Conservation (phyloP, 2,113 vertebrate genomes). For the Crocuta crocuta region DNA sequence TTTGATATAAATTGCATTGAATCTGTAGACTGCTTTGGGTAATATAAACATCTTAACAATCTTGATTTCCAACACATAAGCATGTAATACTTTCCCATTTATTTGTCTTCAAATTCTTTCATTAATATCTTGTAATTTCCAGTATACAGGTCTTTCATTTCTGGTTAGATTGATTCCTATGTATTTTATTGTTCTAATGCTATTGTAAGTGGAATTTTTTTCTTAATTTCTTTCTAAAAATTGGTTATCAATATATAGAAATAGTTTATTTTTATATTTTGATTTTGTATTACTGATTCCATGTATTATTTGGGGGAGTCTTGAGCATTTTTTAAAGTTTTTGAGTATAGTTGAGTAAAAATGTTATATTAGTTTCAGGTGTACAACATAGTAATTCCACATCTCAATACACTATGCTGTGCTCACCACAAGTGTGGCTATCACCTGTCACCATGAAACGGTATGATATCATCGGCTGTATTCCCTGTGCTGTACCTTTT, state of each 20-base stretch:
- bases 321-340: background rate
- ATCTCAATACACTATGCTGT: background rate
- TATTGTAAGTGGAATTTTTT: background rate
- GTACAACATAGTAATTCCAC: background rate
- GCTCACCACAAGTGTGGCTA: background rate
- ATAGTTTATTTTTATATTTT: background rate
- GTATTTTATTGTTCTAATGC: background rate
- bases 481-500: background rate
- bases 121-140: background rate
- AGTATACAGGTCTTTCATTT: background rate
- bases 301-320: background rate
- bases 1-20: background rate
- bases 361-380: background rate
- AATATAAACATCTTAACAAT: background rate
- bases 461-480: background rate
- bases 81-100: background rate
- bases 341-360: background rate
- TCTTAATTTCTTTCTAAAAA: background rate
- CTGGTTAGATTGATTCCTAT: background rate
- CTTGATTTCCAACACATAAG: background rate
- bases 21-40: background rate
- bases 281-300: background rate
- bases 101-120: background rate
- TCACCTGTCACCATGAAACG: background rate
- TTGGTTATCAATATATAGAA: background rate